Conservation (phyloP, 1,140 invertebrate genomes). For the Tetramorium alpestre region DNA sequence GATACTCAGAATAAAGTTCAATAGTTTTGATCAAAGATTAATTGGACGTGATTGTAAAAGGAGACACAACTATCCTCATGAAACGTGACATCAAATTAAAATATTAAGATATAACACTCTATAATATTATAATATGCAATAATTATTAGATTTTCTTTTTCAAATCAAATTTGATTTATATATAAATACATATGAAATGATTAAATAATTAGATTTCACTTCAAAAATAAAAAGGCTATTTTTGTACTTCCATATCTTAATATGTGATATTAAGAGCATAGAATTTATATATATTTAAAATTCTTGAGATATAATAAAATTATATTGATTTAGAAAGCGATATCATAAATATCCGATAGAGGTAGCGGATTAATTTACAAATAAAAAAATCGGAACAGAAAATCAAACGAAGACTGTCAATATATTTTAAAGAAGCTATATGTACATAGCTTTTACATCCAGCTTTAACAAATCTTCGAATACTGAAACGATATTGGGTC, state of each 20-base stretch:
- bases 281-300: not conserved
- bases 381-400: not conserved
- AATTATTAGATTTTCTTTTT: not conserved
- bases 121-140: not conserved
- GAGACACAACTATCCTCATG: not conserved
- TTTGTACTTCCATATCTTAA: not conserved
- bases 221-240: not conserved
- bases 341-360: not conserved
- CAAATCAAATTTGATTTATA: not conserved
- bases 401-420: conserved; percentile 1
- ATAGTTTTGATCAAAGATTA: not conserved
- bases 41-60: not conserved
- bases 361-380: not conserved
- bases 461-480: conserved; percentile 34
- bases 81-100: not conserved
- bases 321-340: not conserved
- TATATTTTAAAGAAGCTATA: conserved; percentile 26
- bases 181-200: not conserved
- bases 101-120: not conserved
- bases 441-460: conserved; percentile 1
- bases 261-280: not conserved
- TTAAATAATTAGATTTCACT: not conserved
- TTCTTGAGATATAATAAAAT: not conserved
- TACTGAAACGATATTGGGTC: conserved; percentile 38
- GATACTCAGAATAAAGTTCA: not conserved